These are phyloP conservation scores for Ranitomeya variabilis DNA, from an alignment of 2,113 vertebrate species.

Conservation along the genomic window DNA sequence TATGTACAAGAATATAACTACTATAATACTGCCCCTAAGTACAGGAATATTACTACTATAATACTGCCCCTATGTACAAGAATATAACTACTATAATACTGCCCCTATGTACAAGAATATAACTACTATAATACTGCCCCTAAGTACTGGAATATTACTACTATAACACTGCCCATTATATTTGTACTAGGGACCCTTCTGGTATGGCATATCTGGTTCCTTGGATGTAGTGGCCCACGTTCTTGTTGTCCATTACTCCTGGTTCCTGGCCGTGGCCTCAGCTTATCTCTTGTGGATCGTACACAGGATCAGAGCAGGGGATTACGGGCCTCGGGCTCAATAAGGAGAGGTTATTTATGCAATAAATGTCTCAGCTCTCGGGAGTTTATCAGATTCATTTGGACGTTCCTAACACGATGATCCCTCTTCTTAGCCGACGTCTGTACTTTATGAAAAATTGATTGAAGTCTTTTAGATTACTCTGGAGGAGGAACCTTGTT, in stretches of 20 bases:
- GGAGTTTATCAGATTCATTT: conserved; percentile 64
- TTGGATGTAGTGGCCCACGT: neutral
- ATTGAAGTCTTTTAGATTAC: conserved; percentile 66
- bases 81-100: no score
- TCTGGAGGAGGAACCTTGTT: conserved; percentile 6
- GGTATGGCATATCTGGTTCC: neutral
- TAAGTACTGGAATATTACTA: neutral
- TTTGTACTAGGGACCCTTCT: neutral
- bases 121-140: conserved; percentile 12
- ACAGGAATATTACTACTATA: neutral
- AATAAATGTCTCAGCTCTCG: conserved; percentile 63
- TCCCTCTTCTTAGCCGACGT: conserved; percentile 68
- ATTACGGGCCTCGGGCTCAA: conserved; percentile 67
- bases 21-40: neutral
- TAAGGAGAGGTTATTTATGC: conserved; percentile 69
- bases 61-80: neutral
- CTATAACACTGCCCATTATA: conserved; percentile 2
- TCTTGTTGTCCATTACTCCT: neutral
- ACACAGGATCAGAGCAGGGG: conserved; percentile 58
- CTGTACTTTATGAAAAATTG: conserved; percentile 73
- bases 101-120: neutral
- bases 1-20: conserved; percentile 3
- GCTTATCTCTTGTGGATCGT: conserved; percentile 40
- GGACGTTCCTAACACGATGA: conserved; percentile 66
- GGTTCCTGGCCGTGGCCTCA: neutral